phyloP scores from a whole-genome alignment of 2,113 vertebrate genomes.

The Ochotona curzoniae region DNA sequence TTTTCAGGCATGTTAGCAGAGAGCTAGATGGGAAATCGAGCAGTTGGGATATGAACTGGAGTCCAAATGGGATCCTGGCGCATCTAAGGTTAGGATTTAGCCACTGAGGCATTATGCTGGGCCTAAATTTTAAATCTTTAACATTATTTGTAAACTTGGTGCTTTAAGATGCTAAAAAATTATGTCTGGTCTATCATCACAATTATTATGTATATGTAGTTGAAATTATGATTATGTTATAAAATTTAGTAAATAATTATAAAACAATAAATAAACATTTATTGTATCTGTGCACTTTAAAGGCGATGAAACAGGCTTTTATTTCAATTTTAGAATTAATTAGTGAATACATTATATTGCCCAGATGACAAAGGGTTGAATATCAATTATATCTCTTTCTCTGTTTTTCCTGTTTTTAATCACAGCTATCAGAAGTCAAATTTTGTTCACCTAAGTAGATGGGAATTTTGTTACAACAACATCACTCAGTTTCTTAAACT shows the following conservation, averaged over 20 bases:
- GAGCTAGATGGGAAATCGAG: no score
- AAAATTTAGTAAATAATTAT: neutral
- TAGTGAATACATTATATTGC: constrained; percentile 11
- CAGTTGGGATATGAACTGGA: no score
- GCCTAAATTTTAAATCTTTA: neutral
- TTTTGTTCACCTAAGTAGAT: neutral
- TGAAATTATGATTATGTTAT: neutral
- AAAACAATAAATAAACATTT: constrained; percentile 8
- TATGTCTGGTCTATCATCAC: neutral
- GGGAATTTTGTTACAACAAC: neutral
- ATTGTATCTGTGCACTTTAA: neutral
- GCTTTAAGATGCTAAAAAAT: neutral
- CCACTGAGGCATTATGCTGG: no score
- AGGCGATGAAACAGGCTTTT: neutral
- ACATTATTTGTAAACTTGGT: neutral
- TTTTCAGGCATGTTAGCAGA: no score
- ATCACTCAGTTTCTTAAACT: constrained; percentile 56
- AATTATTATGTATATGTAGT: neutral
- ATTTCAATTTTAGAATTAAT: neutral
- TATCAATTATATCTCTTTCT: neutral
- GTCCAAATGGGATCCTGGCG: no score
- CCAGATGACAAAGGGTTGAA: neutral
- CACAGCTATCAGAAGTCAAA: constrained; percentile 11
- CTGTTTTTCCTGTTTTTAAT: constrained; percentile 3
- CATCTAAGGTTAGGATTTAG: no score